A percentile compares a stretch with the other conserved stretches of the same genome.
These are phyloP conservation scores for Empis livida DNA, from an alignment of 2,888 invertebrate species.

Conservation along the genomic window DNA sequence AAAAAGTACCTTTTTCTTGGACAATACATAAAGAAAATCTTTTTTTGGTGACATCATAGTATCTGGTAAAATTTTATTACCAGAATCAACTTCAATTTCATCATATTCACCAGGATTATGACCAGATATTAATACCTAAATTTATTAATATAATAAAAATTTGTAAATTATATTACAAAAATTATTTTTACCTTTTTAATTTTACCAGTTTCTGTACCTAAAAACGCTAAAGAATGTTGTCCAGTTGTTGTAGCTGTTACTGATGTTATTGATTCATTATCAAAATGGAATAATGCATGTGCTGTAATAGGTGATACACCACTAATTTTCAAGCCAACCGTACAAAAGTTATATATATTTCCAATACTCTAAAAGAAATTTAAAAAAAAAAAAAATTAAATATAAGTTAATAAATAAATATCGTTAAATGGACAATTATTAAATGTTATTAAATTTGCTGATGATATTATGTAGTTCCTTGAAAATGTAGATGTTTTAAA, in stretches of 20 bases:
- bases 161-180: too few species aligned
- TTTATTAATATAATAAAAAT: conserved; percentile 40
- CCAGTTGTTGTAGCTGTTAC: conserved; percentile 80
- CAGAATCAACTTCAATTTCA: conserved; percentile 67
- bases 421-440: too few species aligned
- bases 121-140: conserved; percentile 49
- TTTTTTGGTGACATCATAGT: conserved; percentile 73
- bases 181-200: conserved; percentile 59
- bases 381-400: conserved; percentile 1
- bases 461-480: too few species aligned
- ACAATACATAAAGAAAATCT: conserved; percentile 75
- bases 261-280: conserved; percentile 67
- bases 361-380: conserved; percentile 51
- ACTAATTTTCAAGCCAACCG: conserved; percentile 83
- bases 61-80: conserved; percentile 71
- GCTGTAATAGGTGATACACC: conserved; percentile 72
- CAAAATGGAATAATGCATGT: conserved; percentile 64
- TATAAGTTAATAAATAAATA: too few species aligned
- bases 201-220: conserved; percentile 75
- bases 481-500: too few species aligned
- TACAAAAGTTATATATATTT: conserved; percentile 84
- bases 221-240: conserved; percentile 83
- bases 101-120: conserved; percentile 70
- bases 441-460: too few species aligned
- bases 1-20: conserved; percentile 61